These are phyloP conservation scores for Danaus plexippus DNA, from an alignment of 1,140 invertebrate species.

Conservation along the genomic window DNA sequence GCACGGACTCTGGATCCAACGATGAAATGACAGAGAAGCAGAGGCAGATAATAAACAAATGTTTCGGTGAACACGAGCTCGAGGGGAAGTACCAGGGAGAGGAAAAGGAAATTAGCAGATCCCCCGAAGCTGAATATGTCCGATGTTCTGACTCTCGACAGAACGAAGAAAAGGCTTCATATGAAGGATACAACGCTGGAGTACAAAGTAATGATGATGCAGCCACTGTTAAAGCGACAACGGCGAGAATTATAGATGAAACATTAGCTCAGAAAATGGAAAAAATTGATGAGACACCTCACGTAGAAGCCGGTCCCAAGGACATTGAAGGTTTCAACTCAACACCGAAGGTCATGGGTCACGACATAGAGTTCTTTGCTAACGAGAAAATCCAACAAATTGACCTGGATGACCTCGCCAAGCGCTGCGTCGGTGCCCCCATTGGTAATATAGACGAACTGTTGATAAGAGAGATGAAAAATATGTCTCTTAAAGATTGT, in stretches of 20 bases:
- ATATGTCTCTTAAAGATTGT: conserved; percentile 8
- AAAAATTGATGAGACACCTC: conserved; percentile 32
- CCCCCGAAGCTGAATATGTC: too few relatives aligned
- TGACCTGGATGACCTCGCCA: conserved; percentile 31
- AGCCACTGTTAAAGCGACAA: conserved; percentile 20
- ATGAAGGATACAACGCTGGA: too few relatives aligned
- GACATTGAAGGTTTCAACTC: conserved; percentile 30
- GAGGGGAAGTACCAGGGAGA: background rate
- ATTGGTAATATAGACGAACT: conserved; percentile 29
- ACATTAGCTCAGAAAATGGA: conserved; percentile 39
- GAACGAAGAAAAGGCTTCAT: too few relatives aligned
- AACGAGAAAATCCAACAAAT: background rate
- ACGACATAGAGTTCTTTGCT: conserved; percentile 1
- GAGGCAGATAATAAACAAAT: conserved; percentile 20
- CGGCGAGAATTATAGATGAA: conserved; percentile 28
- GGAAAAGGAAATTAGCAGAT: too few relatives aligned
- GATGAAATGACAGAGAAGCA: conserved; percentile 20
- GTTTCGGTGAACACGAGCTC: conserved; percentile 1
- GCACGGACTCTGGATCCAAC: conserved; percentile 5
- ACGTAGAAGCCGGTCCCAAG: conserved; percentile 28
- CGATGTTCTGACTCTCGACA: too few relatives aligned
- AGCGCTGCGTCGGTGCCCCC: conserved; percentile 29
- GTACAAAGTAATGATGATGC: conserved; percentile 2
- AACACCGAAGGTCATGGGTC: conserved; percentile 28
- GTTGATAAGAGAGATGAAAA: conserved; percentile 36